Base-by-base conservation (phyloP, 1,140 invertebrate genomes). In the Heliothis virescens region DNA sequence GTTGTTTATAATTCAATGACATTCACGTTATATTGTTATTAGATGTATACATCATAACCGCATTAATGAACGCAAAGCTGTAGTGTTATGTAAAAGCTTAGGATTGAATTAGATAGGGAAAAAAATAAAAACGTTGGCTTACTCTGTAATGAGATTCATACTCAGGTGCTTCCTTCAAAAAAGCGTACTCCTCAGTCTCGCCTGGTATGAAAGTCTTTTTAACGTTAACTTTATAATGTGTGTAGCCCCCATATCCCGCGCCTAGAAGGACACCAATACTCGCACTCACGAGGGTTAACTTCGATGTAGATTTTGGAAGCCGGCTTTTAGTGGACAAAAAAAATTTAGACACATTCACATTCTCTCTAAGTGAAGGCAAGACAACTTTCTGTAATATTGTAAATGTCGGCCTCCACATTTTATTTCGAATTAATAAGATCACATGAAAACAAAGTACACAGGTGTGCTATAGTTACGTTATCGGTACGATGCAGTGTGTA, bases 171-270 rank as follows among this genome's bases (percentile, higher is more conserved):
- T 90, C 82, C 74, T 89, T 87, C 16, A 95, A 77, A 79, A 94
- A 91, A 1, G 91, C 86, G 83, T 90, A 92, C 60, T 92, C 89
- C 29, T 91, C 89, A 65, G 82, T 85, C 62, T 89, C 87, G 11
- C 85, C 82, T 5, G 82, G 79, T 26, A 76, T 57, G 12, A 79
- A 72, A 29, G 55, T 53, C 72, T 91, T 90, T 78, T 92, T 92
- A 1, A 81, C 47, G 82, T 95, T 95, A 53, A 95, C 90, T 86
- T 93, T 92, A 65, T 95, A 95, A 83, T 95, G 95, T 2, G 94
- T 95, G 83, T 95, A 95, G 79, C 92, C 94, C 47, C 93, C 93
- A 85, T 95, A 95, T 13, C 94, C 94, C 0, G 91, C 91, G 2
- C 95, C 95, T 26, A 95, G 55, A 15, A 95, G 83, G 59, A 93